These are phyloP conservation scores for Troilus luridus DNA, from an alignment of 2,888 invertebrate species.

Conservation along the genomic window DNA sequence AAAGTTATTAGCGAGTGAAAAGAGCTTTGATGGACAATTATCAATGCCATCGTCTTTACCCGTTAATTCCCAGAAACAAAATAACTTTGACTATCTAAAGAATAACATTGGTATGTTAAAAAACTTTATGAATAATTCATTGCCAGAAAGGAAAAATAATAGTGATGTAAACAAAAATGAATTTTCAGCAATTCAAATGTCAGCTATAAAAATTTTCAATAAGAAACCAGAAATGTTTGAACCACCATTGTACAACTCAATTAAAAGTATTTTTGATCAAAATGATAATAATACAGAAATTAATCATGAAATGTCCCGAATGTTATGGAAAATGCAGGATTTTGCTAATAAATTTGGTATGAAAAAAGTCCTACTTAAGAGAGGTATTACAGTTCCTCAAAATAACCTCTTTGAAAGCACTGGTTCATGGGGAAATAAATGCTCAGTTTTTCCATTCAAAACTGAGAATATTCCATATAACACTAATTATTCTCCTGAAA, in stretches of 20 bases:
- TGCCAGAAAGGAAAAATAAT: background rate
- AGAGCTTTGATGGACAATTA: background rate
- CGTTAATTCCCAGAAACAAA: background rate
- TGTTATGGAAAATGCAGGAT: background rate
- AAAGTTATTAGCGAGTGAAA: conserved; percentile 2
- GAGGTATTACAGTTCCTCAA: background rate
- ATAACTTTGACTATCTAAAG: background rate
- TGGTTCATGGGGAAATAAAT: background rate
- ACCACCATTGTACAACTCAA: background rate
- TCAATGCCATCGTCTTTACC: background rate
- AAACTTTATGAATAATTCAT: background rate
- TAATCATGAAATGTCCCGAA: background rate
- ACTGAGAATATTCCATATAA: background rate
- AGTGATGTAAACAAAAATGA: background rate
- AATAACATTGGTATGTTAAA: background rate
- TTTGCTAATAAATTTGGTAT: background rate
- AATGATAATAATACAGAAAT: background rate
- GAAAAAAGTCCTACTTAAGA: background rate
- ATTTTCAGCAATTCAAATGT: conserved; percentile 31
- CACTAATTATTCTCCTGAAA: background rate
- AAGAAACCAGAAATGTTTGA: background rate
- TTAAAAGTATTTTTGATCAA: background rate
- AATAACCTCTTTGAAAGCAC: background rate
- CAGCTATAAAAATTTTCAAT: background rate
- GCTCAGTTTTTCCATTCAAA: background rate